A percentile compares a stretch with the other conserved stretches of the same genome.
phyloP scores from a whole-genome alignment of 2,113 vertebrate species.

The Myotis yumanensis region DNA sequence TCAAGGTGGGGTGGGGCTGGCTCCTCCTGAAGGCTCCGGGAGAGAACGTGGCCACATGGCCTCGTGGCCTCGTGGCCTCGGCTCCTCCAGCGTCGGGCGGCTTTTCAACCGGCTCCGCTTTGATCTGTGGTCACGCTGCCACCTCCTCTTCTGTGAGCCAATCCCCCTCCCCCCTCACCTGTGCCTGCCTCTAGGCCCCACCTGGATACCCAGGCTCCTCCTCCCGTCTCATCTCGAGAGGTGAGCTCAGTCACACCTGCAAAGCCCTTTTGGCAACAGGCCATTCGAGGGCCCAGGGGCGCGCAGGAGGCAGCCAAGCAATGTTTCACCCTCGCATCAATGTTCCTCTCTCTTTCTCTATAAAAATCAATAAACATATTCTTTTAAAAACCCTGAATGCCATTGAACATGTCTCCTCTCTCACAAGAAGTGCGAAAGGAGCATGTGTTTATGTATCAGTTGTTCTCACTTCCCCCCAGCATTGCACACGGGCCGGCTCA shows the following conservation, averaged over 20 bases:
- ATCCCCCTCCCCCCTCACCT: background rate
- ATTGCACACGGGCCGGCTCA: no score
- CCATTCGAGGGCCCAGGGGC: background rate
- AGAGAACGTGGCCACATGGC: no score
- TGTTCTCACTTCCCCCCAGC: background rate
- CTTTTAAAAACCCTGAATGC: background rate
- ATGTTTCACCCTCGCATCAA: no score
- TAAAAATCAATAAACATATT: no score
- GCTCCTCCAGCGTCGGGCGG: background rate
- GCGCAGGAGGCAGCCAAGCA: background rate
- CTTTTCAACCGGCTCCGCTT: background rate
- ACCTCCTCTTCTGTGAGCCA: background rate
- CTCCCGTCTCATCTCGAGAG: background rate
- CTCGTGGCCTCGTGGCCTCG: no score
- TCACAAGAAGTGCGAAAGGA: background rate
- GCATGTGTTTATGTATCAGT: background rate
- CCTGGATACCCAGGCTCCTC: background rate
- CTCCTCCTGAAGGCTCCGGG: background rate
- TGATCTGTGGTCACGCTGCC: background rate
- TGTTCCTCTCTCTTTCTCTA: no score
- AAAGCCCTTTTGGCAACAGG: background rate
- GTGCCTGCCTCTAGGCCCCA: background rate
- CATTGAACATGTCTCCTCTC: background rate
- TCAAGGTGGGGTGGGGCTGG: background rate
- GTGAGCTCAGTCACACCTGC: background rate